phyloP scores from a whole-genome alignment of 1,140 invertebrate genomes.

The Apis laboriosa region DNA sequence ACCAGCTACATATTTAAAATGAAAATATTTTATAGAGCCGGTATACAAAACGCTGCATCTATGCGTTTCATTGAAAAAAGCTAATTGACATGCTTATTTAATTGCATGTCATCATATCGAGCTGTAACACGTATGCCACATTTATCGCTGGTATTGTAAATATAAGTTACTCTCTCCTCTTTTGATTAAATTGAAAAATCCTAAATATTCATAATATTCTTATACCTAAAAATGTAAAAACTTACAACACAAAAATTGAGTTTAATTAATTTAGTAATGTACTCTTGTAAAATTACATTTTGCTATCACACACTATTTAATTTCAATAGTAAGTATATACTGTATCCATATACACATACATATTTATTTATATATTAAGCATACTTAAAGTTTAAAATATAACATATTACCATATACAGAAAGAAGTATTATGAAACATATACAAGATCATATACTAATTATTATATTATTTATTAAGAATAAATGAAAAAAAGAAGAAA shows the following conservation, averaged over 20 bases:
- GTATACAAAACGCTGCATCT: conserved; percentile 51
- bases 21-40: conserved; percentile 60
- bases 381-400: conserved; percentile 56
- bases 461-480: conserved; percentile 26
- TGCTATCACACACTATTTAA: conserved; percentile 61
- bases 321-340: conserved; percentile 55
- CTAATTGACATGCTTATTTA: conserved; percentile 45
- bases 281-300: conserved; percentile 52
- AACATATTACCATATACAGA: conserved; percentile 22
- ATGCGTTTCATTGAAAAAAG: conserved; percentile 50
- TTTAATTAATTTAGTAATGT: conserved; percentile 61
- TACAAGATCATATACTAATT: conserved; percentile 15
- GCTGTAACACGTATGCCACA: conserved; percentile 67
- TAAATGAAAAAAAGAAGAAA: conserved; percentile 31
- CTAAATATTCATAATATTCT: conserved; percentile 64
- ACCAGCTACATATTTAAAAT: conserved; percentile 69
- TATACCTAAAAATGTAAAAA: conserved; percentile 66
- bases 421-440: conserved; percentile 33
- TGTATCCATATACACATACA: conserved; percentile 10
- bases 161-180: conserved; percentile 50
- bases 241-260: conserved; percentile 63
- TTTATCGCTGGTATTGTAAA: conserved; percentile 54
- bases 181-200: conserved; percentile 77
- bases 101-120: conserved; percentile 39
- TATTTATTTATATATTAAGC: conserved; percentile 45